Conservation (phyloP, 2,888 invertebrate genomes). For the Chrysina gloriosa region DNA sequence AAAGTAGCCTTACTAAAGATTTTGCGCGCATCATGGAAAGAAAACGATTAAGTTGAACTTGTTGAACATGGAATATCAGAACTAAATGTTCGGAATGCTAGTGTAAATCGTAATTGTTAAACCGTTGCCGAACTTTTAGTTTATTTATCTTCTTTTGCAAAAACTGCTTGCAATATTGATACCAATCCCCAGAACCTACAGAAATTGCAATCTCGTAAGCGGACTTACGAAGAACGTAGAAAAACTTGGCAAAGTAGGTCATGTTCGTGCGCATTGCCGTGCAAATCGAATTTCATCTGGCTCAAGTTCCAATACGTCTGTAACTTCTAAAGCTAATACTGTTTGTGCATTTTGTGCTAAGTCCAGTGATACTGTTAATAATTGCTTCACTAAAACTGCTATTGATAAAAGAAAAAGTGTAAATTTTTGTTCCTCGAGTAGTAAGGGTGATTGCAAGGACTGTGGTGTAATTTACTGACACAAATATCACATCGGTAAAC, state of each 20-base stretch:
- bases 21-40: too few species aligned
- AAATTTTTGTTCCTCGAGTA: constrained; percentile 41
- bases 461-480: too few species aligned
- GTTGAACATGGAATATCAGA: too few species aligned
- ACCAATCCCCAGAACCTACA: neutral
- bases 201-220: neutral
- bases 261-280: constrained; percentile 41
- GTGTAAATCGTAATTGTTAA: constrained; percentile 19
- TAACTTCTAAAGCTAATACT: neutral
- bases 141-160: constrained; percentile 41
- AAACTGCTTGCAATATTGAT: too few species aligned
- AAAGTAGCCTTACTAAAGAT: constrained; percentile 46
- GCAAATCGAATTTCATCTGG: neutral
- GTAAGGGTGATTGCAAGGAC: too few species aligned
- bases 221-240: neutral
- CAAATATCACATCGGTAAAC: too few species aligned
- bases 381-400: constrained; percentile 41
- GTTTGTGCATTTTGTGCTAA: constrained; percentile 43
- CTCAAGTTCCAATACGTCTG: neutral
- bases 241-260: constrained; percentile 40
- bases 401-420: constrained; percentile 43
- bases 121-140: constrained; percentile 46
- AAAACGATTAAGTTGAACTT: too few species aligned
- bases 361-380: constrained; percentile 38
- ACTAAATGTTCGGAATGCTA: too few species aligned